phyloP scores from a whole-genome alignment of 2,113 vertebrate species.

The Phylloscopus trochilus region DNA sequence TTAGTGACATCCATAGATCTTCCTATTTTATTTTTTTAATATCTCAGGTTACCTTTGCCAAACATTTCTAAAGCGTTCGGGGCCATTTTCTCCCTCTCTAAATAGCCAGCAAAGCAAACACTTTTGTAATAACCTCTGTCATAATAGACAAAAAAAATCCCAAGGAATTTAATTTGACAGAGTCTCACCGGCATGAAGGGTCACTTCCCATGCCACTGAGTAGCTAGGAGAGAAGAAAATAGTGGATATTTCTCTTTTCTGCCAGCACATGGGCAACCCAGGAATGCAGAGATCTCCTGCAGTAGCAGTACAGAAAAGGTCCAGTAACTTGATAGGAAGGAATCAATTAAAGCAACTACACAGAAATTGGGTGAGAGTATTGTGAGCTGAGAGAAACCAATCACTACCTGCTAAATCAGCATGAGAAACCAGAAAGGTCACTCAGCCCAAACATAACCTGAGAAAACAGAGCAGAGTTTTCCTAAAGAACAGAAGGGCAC shows the following conservation, averaged over 20 bases:
- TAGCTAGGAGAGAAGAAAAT: not conserved
- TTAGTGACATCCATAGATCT: not conserved
- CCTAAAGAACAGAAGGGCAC: not conserved
- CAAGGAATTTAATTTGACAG: not conserved
- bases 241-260: not conserved
- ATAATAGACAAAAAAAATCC: not conserved
- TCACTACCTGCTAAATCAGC: not conserved
- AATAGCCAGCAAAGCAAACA: constrained; percentile 12
- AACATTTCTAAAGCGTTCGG: not conserved
- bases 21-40: not conserved
- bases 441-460: not conserved
- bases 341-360: not conserved
- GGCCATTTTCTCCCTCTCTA: not conserved
- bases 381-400: not conserved
- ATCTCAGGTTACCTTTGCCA: not conserved
- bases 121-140: not conserved
- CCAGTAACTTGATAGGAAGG: not conserved
- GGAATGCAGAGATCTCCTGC: not conserved
- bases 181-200: not conserved
- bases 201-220: not conserved
- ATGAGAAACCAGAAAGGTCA: not conserved
- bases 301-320: not conserved
- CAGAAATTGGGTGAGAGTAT: not conserved
- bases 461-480: not conserved
- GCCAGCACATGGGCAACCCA: not conserved